Base-by-base conservation (phyloP, 2,113 vertebrate species). In the Pterocles burchelli region DNA sequence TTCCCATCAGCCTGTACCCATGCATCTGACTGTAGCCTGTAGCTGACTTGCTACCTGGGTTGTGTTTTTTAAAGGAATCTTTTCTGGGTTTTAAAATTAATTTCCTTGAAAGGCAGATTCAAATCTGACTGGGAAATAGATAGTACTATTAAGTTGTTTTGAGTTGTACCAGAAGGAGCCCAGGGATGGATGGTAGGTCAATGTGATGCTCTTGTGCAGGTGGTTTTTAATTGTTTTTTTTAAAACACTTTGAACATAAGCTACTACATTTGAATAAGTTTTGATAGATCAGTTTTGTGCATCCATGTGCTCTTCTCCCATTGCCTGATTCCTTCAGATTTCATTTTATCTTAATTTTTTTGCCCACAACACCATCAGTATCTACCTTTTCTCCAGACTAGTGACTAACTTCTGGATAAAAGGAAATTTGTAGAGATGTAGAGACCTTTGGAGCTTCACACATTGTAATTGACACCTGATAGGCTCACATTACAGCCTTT, bases 101-200 rank as follows among this genome's bases (percentile, higher is more conserved):
- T 95, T 94, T 90, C 68, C 89, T 86, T 86, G 83, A 66, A 94
- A 71, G 43, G 22, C 63, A 80, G 54, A n/a, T 86, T 90, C 13
- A 83, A 65, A 49, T 83, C 65, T 80, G 55, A 31, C 55, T 92
- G 86, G 72, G 45, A 61, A 54, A 31, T 49, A 57, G 67, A 43
- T 59, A 77, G 31, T 28, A 11, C n/a, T 25, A 17, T 58, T 57
- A 31, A 77, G 36, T 22, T 26, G 14, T 4, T 73, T 88, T 85
- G 96, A 66, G n/a, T 61, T 83, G 54, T 52, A 16, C 31, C 59
- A 84, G 67, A 54, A 88, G 62, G 68, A 91, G 36, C 54, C 58
- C 24, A 15, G 20, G 52, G 59, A 45, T 77, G 71, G 48, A 10
- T 63, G 5, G 4, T 79, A 49, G 49, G 71, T 51, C 26, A 57